Conservation (phyloP, 1,140 invertebrate species). For the Zaprionus inermis region DNA sequence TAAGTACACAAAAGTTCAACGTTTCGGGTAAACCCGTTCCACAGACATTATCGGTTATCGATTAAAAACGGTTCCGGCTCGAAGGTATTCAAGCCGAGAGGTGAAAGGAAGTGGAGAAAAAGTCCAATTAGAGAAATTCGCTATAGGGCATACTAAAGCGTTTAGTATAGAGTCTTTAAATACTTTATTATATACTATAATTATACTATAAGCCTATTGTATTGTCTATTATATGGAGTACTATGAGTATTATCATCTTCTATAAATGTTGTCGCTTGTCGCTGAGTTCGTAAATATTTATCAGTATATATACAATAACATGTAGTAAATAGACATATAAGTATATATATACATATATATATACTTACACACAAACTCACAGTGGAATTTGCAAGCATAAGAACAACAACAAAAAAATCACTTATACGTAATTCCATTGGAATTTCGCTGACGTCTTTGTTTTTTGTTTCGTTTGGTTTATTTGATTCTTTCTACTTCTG, state of each 20-base stretch:
- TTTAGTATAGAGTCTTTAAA: not conserved
- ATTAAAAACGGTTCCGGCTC: too few species aligned
- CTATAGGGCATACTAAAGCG: not conserved
- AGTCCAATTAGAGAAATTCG: too few species aligned
- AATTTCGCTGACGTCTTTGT: conserved; percentile 42
- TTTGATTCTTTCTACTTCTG: conserved; percentile 33
- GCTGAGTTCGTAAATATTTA: not conserved
- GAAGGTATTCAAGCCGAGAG: too few species aligned
- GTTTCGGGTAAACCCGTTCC: too few species aligned
- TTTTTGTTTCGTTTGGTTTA: conserved; percentile 34
- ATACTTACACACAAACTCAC: conserved; percentile 12
- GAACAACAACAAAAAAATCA: conserved; percentile 9
- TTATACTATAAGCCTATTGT: not conserved
- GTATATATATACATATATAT: too few species aligned
- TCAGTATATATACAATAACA: not conserved
- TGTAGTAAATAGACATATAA: conserved; percentile 12
- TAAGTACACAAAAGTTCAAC: too few species aligned
- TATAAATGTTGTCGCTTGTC: not conserved
- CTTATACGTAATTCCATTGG: conserved; percentile 68
- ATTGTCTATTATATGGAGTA: not conserved
- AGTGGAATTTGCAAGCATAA: not conserved
- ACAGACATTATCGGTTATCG: too few species aligned
- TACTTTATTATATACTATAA: not conserved
- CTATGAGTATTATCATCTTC: not conserved
- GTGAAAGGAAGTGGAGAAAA: too few species aligned